These are phyloP conservation scores for Dunckerocampus dactyliophorus DNA, from an alignment of 2,113 vertebrate genomes.

Conservation along the genomic window DNA sequence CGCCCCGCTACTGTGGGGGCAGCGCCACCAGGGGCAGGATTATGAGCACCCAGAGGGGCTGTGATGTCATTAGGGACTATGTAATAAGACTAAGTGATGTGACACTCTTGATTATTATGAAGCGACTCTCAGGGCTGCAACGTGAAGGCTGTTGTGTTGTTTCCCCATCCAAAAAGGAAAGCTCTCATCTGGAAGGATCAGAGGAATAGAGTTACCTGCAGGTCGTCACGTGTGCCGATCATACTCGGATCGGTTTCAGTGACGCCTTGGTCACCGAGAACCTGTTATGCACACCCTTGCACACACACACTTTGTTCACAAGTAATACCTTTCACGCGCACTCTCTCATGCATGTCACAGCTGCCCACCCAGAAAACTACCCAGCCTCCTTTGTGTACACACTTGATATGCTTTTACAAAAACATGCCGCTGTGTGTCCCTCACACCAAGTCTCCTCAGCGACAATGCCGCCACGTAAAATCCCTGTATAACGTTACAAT, in stretches of 20 bases:
- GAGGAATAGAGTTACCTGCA: slow-evolving; percentile 47
- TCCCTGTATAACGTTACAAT: slow-evolving; percentile 32
- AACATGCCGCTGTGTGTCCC: background rate
- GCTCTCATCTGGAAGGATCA: slow-evolving; percentile 48
- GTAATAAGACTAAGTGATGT: slow-evolving; percentile 10
- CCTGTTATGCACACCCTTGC: background rate
- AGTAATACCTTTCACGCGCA: slow-evolving; percentile 4
- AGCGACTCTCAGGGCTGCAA: slow-evolving; percentile 39
- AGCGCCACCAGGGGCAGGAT: slow-evolving; percentile 21
- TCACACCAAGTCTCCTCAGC: slow-evolving; percentile 17
- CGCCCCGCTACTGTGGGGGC: slow-evolving; percentile 16
- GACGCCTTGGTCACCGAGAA: background rate
- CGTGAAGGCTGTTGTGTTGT: slow-evolving; percentile 38
- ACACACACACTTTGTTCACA: slow-evolving; percentile 1
- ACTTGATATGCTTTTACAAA: slow-evolving; percentile 7
- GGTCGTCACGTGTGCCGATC: slow-evolving; percentile 8
- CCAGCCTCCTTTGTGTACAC: slow-evolving; percentile 2
- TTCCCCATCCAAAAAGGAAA: slow-evolving; percentile 42
- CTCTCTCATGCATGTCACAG: slow-evolving; percentile 3
- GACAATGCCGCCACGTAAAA: slow-evolving; percentile 48
- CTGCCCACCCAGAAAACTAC: slow-evolving; percentile 4
- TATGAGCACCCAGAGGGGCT: slow-evolving; percentile 22
- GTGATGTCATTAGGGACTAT: slow-evolving; percentile 13
- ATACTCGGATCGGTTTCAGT: slow-evolving; percentile 3
- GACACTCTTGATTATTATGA: slow-evolving; percentile 38